Base-by-base conservation (phyloP, 1,140 invertebrate genomes). In the Brachionus sp. region DNA sequence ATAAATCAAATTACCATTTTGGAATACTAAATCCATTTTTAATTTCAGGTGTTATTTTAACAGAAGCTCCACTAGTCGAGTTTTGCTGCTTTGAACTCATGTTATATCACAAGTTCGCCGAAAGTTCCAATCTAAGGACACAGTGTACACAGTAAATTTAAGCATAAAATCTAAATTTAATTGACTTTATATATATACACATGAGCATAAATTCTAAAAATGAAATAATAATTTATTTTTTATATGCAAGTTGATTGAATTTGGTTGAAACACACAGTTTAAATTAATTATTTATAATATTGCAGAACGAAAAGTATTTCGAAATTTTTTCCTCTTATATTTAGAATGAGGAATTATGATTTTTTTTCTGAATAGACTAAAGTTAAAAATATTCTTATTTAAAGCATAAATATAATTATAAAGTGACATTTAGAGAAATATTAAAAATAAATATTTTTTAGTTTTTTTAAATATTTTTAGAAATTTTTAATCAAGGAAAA, bases 181-280 rank as follows among this genome's bases (percentile, higher is more conserved):
- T 19, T 19, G 50, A 19, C 50, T 57, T 19, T 57, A 57, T 57
- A 57, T 57, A 57, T 57, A 57, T 23, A 57, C 16, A 57, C 16
- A 57, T 57, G 50, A 57, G 5, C 50, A 57, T 53, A 57, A 25
- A 57, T 57, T 57, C 50, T 57, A 25, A 57, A 29, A 57, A 16
- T 57, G 50, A 57, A 57, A 57, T 57, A 57, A 57, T 57, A 57
- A 57, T 57, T 57, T 57, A 57, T 57, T 57, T 29, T 57, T 57
- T 57, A 57, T 7, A 57, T 57, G 50, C 19, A 57, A 57, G 16
- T 57, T 19, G 9, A 23, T 57, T n/a, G 19, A 57, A 57, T 9
- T 57, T 57, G 19, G 16, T 25, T 19, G n/a, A 19, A 57, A 57
- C 16, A 57, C 19, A 57, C 50, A 57, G 19, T 57, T 25, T 57